These are phyloP conservation scores for Muntiacus reevesi DNA, from an alignment of 2,113 vertebrate species.

Conservation along the genomic window DNA sequence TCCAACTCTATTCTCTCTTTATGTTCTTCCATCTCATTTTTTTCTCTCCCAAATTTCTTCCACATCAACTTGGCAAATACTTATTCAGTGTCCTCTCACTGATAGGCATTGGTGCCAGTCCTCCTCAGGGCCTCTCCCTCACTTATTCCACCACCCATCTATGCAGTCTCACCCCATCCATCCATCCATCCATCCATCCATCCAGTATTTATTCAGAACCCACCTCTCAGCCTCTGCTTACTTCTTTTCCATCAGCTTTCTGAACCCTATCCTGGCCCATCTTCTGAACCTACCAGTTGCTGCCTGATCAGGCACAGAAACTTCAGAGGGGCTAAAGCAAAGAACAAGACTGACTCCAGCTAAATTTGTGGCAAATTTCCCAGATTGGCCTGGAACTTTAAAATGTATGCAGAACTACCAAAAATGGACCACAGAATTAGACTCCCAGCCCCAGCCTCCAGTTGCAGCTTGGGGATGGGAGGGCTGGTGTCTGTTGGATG, in stretches of 20 bases:
- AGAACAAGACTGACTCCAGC: not conserved
- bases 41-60: not conserved
- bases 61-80: not conserved
- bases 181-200: not conserved
- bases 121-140: not conserved
- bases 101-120: not conserved
- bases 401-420: not conserved
- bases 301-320: not conserved
- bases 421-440: not conserved
- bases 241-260: not conserved
- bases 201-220: not conserved
- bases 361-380: not conserved
- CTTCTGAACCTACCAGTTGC: not conserved
- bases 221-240: not conserved
- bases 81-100: not conserved
- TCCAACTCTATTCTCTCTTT: not conserved
- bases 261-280: not conserved
- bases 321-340: not conserved
- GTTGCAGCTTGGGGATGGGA: too few relatives aligned
- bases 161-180: not conserved
- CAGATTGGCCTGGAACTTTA: not conserved
- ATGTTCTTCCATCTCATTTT: not conserved
- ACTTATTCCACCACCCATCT: not conserved
- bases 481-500: not conserved
- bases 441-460: not conserved